Evolutionary conservation across 1,140 invertebrate genomes (phyloP).

Genomic region (Penaeus japonicus): DNA sequence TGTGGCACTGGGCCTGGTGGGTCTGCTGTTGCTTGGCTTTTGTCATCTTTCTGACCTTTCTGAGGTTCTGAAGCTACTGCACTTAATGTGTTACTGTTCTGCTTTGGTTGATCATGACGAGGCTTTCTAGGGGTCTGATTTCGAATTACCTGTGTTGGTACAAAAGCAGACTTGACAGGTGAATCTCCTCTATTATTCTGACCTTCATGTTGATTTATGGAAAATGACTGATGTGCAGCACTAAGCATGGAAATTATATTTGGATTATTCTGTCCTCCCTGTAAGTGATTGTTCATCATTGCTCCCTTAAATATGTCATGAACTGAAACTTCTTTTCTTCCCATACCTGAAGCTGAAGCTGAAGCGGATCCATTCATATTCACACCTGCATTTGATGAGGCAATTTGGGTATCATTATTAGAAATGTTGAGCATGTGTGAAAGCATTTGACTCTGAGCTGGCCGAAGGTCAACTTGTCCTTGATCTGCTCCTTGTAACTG

Average conservation of each 20-base stretch:
- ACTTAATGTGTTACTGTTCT: too few species aligned
- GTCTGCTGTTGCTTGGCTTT: neutral
- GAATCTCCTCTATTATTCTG: neutral
- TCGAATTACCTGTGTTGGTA: conserved; percentile 42
- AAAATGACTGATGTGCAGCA: neutral
- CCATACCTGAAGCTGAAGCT: neutral
- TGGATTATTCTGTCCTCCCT: neutral
- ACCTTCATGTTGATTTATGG: neutral
- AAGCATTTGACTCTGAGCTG: conserved; percentile 2
- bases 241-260: neutral
- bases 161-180: conserved; percentile 39
- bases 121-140: conserved; percentile 43
- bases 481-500: conserved; percentile 21
- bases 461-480: neutral
- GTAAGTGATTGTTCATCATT: neutral
- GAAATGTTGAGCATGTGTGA: conserved; percentile 23
- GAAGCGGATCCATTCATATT: too few species aligned
- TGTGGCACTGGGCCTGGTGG: neutral
- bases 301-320: conserved; percentile 50
- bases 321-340: conserved; percentile 29
- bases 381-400: too few species aligned
- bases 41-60: neutral
- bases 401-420: neutral
- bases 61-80: neutral
- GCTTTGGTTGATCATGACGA: neutral